These are phyloP conservation scores for Hymenochirus boettgeri DNA, from an alignment of 2,113 vertebrate species.

Conservation along the genomic window DNA sequence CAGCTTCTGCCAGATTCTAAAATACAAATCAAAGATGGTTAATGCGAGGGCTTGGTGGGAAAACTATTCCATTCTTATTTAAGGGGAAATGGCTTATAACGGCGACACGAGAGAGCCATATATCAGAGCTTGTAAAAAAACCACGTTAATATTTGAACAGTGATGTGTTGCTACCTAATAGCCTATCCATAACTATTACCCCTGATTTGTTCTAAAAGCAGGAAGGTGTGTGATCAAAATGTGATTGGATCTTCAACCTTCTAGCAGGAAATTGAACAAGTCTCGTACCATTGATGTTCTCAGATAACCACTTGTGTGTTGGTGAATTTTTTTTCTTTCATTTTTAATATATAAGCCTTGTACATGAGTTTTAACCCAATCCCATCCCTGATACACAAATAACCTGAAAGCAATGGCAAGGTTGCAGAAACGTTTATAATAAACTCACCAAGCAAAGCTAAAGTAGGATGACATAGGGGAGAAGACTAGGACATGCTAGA, in stretches of 20 bases:
- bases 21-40: constrained; percentile 49
- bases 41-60: constrained; percentile 48
- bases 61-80: constrained; percentile 51
- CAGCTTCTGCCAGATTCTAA: constrained; percentile 41
- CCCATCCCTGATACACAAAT: too few relatives aligned
- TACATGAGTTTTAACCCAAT: too few relatives aligned
- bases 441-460: too few relatives aligned
- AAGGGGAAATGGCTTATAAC: constrained; percentile 53
- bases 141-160: constrained; percentile 40
- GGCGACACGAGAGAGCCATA: constrained; percentile 22
- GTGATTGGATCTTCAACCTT: constrained; percentile 44
- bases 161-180: constrained; percentile 48
- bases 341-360: too few relatives aligned
- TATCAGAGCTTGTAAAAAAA: constrained; percentile 44
- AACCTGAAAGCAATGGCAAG: too few relatives aligned
- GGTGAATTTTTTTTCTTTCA: too few relatives aligned
- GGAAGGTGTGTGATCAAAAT: constrained; percentile 39
- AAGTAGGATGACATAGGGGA: too few relatives aligned
- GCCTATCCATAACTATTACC: constrained; percentile 42
- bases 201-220: constrained; percentile 45
- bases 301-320: too few relatives aligned
- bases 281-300: neutral
- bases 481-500: too few relatives aligned
- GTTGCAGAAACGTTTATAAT: too few relatives aligned
- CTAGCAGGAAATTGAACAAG: constrained; percentile 46